Conservation (phyloP, 2,797 vertebrate species). For the Centropyge bicolor region DNA sequence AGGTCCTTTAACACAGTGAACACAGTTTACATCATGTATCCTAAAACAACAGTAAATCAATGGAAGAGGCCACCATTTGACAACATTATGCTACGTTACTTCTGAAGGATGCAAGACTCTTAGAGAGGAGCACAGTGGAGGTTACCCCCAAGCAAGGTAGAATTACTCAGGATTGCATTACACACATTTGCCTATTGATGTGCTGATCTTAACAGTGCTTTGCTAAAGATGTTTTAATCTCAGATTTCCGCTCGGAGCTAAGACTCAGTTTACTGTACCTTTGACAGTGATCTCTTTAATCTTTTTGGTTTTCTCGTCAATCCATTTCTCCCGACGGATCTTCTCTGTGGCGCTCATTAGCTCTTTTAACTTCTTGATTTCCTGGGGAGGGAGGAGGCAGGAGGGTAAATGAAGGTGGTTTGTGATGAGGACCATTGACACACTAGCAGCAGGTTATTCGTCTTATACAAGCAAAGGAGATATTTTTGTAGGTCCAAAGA, state of each 20-base stretch:
- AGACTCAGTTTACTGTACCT: slow-evolving; percentile 80
- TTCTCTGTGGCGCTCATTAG: slow-evolving; percentile 95
- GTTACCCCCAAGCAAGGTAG: neutral
- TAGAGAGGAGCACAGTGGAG: neutral
- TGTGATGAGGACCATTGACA: neutral
- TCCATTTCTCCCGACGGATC: slow-evolving; percentile 94
- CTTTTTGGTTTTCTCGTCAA: slow-evolving; percentile 96
- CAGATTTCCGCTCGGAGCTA: neutral
- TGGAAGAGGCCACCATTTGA: neutral
- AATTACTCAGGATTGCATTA: neutral
- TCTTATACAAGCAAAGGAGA: neutral
- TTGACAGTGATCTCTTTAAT: slow-evolving; percentile 98
- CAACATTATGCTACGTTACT: neutral
- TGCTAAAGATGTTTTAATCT: neutral
- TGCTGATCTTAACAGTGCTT: neutral
- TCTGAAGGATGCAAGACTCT: neutral
- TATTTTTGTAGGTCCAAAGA: too few species aligned
- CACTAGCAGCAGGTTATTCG: neutral
- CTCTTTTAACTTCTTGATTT: slow-evolving; percentile 96
- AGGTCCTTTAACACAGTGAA: neutral
- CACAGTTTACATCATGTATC: too few species aligned
- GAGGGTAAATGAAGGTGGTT: neutral
- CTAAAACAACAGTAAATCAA: neutral
- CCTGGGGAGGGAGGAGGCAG: slow-evolving; percentile 80
- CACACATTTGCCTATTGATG: neutral